Evolutionary conservation across 2,888 invertebrate genomes (phyloP).

Genomic region (Parnassius mnemosyne): DNA sequence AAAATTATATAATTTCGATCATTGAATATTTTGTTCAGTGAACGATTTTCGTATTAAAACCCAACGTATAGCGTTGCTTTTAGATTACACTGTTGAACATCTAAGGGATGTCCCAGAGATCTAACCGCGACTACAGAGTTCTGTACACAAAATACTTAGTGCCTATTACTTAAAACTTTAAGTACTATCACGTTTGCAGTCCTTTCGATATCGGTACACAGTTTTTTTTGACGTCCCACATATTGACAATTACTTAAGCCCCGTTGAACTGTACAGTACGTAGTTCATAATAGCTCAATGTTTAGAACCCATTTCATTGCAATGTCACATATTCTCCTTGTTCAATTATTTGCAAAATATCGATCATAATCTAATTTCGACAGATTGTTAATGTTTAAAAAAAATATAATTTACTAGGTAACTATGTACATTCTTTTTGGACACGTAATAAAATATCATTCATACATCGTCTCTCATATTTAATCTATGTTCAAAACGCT

Average conservation of each 20-base stretch:
- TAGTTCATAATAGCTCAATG: no score
- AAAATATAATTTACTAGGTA: slow-evolving; percentile 42
- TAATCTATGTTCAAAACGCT: slow-evolving; percentile 17
- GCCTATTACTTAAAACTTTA: slow-evolving; percentile 53
- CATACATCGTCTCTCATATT: slow-evolving; percentile 30
- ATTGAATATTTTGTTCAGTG: no score
- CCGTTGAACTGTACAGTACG: no score
- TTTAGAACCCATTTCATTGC: no score
- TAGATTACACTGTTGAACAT: neutral
- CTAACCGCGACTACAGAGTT: neutral
- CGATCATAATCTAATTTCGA: neutral
- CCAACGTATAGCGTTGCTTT: neutral
- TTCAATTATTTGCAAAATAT: neutral
- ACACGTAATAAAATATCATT: slow-evolving; percentile 36
- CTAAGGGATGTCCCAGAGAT: slow-evolving; percentile 18
- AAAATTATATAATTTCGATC: no score
- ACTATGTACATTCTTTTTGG: slow-evolving; percentile 37
- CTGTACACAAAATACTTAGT: slow-evolving; percentile 29
- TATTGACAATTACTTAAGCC: no score
- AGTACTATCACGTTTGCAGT: slow-evolving; percentile 73
- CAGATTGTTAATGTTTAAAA: slow-evolving; percentile 17
- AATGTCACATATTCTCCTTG: neutral
- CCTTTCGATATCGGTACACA: slow-evolving; percentile 30
- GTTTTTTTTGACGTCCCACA: neutral
- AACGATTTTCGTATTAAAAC: neutral